These are phyloP conservation scores for Pavo muticus DNA, from an alignment of 2,113 vertebrate genomes.

Conservation along the genomic window DNA sequence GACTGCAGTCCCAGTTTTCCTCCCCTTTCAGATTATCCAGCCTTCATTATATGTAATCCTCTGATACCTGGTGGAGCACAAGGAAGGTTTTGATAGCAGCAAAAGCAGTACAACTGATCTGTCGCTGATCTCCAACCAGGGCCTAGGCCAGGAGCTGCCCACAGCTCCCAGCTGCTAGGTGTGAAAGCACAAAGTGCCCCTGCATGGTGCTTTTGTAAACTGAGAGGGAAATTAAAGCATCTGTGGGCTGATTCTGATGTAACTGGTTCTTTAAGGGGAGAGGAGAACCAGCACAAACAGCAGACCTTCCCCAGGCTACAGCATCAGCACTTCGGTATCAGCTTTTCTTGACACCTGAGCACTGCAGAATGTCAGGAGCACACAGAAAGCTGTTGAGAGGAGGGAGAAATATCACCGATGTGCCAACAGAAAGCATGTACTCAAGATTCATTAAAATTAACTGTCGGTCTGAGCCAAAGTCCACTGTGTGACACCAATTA, in stretches of 20 bases:
- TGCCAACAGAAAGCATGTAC: background rate
- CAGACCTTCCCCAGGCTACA: background rate
- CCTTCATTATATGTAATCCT: background rate
- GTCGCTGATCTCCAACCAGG: too few species aligned
- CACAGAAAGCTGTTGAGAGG: background rate
- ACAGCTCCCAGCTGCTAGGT: background rate
- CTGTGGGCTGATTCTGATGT: background rate
- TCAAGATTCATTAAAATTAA: background rate
- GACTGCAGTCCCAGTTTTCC: background rate
- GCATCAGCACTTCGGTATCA: background rate
- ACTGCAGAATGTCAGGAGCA: background rate
- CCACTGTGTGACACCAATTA: background rate
- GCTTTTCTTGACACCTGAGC: background rate
- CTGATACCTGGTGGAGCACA: background rate
- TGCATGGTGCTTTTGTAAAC: background rate
- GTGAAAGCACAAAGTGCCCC: background rate
- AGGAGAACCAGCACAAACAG: background rate
- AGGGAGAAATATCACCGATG: background rate
- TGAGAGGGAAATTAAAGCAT: background rate
- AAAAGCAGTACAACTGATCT: background rate
- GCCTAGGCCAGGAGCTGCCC: background rate
- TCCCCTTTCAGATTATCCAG: background rate
- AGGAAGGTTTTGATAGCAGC: background rate
- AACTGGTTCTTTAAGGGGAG: background rate
- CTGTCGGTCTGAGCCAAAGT: background rate